Percentiles rank a stretch among this genome's conserved stretches.
phyloP scores from a whole-genome alignment of 2,888 invertebrate genomes.

The Cephalotes varians region DNA sequence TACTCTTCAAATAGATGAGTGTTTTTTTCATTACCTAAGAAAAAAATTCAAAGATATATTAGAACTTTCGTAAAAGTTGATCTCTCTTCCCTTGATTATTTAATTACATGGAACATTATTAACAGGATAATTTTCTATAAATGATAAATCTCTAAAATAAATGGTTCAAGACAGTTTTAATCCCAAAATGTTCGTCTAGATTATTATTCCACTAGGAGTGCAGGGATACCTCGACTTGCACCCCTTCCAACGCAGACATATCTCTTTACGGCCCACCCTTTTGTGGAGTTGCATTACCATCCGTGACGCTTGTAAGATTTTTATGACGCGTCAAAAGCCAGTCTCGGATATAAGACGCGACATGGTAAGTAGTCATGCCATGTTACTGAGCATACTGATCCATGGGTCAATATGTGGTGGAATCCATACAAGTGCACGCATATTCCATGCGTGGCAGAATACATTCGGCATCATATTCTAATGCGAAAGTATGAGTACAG shows the following conservation, averaged over 20 bases:
- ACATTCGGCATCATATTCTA: not conserved
- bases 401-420: constrained; percentile 20
- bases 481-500: not conserved
- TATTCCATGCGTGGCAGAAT: not conserved
- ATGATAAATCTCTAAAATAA: not conserved
- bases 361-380: constrained; percentile 3
- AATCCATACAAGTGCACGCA: constrained; percentile 17
- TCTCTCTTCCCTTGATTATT: not conserved
- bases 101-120: not conserved
- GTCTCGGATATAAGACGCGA: not conserved
- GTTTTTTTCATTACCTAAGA: not conserved
- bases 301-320: constrained; percentile 36
- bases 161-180: not conserved
- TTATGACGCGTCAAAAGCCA: constrained; percentile 18
- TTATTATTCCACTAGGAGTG: not conserved
- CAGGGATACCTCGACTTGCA: not conserved
- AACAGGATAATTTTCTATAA: not conserved
- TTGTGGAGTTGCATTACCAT: constrained; percentile 61
- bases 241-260: constrained; percentile 34
- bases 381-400: constrained; percentile 14
- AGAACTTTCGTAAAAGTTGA: not conserved
- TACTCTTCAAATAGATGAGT: not conserved
- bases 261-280: constrained; percentile 66
- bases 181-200: not conserved
- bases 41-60: not conserved